A percentile compares a stretch with the other conserved stretches of the same genome.
These are phyloP conservation scores for Tursiops truncatus DNA, from an alignment of 2,113 vertebrate genomes.

Conservation along the genomic window DNA sequence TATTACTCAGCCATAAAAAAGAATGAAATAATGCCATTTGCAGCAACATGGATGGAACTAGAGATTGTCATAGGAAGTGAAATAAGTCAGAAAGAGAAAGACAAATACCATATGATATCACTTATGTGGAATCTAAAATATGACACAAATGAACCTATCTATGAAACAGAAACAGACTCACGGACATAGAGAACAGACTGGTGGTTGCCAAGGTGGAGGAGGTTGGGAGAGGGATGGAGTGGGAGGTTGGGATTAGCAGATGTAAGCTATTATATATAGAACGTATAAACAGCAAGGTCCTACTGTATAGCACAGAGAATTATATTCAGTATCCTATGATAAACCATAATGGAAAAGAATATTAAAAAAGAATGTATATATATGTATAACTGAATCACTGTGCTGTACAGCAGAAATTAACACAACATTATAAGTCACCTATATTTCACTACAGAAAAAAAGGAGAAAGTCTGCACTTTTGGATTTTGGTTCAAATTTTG, in stretches of 20 bases:
- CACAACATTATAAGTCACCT: background rate
- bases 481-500: background rate
- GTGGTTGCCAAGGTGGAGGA: no score
- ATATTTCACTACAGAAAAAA: background rate
- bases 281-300: background rate
- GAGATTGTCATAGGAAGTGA: background rate
- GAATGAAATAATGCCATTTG: background rate
- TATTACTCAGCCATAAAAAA: background rate
- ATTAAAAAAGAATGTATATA: background rate
- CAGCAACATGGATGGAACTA: background rate
- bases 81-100: background rate
- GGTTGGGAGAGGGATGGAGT: no score
- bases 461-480: background rate
- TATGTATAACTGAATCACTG: background rate
- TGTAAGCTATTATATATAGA: no score
- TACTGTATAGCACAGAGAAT: background rate
- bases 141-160: background rate
- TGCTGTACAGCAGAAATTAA: background rate
- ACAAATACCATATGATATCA: background rate
- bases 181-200: no score
- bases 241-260: no score
- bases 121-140: background rate
- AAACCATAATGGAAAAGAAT: background rate
- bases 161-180: background rate
- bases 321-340: background rate